These are phyloP conservation scores for Tenebrio molitor DNA, from an alignment of 1,140 invertebrate genomes.

Conservation along the genomic window DNA sequence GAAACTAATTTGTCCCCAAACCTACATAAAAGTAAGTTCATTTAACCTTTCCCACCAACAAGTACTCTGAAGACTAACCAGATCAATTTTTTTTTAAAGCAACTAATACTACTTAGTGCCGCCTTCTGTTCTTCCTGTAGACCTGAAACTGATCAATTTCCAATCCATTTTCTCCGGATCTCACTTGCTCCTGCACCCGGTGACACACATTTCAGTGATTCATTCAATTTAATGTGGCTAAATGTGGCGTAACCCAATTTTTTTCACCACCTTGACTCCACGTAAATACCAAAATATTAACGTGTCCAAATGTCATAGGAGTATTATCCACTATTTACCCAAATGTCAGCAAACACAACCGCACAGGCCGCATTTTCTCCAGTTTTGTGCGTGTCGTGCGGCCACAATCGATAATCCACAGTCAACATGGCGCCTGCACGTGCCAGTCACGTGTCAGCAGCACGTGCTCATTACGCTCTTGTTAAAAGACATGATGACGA, in stretches of 20 bases:
- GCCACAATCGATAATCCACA: slow-evolving; percentile 8
- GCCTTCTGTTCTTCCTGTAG: no score
- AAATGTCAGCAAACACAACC: slow-evolving; percentile 24
- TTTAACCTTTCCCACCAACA: no score
- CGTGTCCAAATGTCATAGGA: slow-evolving; percentile 7
- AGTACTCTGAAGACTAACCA: no score
- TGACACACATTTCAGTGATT: no score
- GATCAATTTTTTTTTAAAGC: no score
- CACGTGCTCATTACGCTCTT: slow-evolving; percentile 18
- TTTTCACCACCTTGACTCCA: neutral
- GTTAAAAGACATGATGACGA: slow-evolving; percentile 1
- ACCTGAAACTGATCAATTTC: no score
- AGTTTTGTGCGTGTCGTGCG: neutral
- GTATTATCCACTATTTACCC: neutral
- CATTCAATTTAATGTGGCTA: no score
- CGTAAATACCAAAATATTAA: slow-evolving; percentile 18
- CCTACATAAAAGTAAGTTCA: no score
- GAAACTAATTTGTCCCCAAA: no score
- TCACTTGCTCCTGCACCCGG: no score
- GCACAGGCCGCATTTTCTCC: neutral
- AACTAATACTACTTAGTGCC: no score
- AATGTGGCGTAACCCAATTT: neutral
- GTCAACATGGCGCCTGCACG: slow-evolving; percentile 8
- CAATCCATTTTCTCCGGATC: no score
- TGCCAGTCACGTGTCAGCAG: slow-evolving; percentile 17